phyloP scores from a whole-genome alignment of 35 echinoderm and acorn worm genomes.

The Ptychodera flava region DNA sequence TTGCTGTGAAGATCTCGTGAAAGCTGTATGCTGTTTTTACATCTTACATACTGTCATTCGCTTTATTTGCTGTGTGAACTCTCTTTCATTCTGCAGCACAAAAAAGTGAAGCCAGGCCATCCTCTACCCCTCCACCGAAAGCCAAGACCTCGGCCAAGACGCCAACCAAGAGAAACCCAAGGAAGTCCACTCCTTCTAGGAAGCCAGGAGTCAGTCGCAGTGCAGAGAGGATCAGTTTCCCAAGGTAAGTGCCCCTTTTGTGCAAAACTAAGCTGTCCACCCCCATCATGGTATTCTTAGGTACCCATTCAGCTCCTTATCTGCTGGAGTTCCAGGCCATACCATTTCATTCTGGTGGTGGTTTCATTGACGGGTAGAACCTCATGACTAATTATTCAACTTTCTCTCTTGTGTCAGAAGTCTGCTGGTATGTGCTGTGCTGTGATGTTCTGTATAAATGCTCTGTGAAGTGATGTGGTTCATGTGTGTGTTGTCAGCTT shows the following conservation, averaged over 20 bases:
- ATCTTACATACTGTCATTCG: no score
- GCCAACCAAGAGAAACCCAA: not conserved
- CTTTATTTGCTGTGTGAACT: no score
- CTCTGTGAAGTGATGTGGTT: not conserved
- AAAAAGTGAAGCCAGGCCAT: no score
- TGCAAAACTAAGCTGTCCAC: not conserved
- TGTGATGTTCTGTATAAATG: not conserved
- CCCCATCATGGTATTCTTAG: not conserved
- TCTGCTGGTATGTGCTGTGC: not conserved
- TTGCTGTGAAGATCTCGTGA: no score
- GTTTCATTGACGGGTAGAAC: no score
- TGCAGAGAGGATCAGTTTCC: not conserved
- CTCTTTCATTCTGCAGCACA: no score
- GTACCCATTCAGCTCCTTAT: no score
- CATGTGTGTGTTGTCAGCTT: not conserved
- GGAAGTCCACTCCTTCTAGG: not conserved
- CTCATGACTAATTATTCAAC: no score
- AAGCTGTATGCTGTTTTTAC: no score
- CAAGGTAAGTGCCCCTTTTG: not conserved
- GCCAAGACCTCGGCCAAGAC: not conserved
- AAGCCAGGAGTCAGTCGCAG: not conserved
- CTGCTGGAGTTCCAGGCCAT: not conserved
- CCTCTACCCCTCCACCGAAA: not conserved
- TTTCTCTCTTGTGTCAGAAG: no score
- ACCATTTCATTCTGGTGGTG: not conserved